Conservation (phyloP, 1,140 invertebrate genomes). For the Rhopalosiphum maidis region DNA sequence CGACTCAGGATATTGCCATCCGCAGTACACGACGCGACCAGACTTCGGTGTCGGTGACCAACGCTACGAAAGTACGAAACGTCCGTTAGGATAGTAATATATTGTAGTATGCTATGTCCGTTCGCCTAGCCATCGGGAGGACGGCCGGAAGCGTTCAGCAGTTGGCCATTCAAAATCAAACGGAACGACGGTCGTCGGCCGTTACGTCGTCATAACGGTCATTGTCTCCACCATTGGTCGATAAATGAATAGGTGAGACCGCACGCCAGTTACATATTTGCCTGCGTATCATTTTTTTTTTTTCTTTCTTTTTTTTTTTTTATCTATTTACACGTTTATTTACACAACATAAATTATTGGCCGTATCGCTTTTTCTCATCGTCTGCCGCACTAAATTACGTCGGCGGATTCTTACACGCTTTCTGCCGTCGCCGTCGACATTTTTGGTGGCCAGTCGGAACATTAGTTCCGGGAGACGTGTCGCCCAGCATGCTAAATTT, state of each 20-base stretch:
- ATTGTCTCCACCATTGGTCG: slow-evolving; percentile 29
- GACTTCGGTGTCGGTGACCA: not conserved
- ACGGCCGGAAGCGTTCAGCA: slow-evolving; percentile 25
- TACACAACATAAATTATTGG: not conserved
- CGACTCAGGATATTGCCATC: not conserved
- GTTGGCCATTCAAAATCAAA: slow-evolving; percentile 41
- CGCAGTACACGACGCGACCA: not conserved
- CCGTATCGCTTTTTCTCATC: not conserved
- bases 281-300: not conserved
- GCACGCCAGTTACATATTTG: slow-evolving; percentile 7
- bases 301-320: not conserved
- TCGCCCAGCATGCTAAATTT: not conserved
- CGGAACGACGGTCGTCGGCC: slow-evolving; percentile 41
- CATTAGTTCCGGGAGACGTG: not conserved
- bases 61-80: slow-evolving; percentile 7
- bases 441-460: not conserved
- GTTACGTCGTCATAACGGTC: slow-evolving; percentile 55
- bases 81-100: not conserved
- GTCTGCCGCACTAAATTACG: not conserved
- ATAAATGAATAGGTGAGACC: slow-evolving; percentile 53
- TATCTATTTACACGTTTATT: not conserved
- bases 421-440: not conserved
- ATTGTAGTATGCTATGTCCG: not conserved
- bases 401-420: not conserved
- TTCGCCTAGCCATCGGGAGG: not conserved